A percentile compares a stretch with the other conserved stretches of the same genome.
Evolutionary conservation across 2,113 vertebrate species (phyloP).

Genomic region (Sporophila hypoxantha): DNA sequence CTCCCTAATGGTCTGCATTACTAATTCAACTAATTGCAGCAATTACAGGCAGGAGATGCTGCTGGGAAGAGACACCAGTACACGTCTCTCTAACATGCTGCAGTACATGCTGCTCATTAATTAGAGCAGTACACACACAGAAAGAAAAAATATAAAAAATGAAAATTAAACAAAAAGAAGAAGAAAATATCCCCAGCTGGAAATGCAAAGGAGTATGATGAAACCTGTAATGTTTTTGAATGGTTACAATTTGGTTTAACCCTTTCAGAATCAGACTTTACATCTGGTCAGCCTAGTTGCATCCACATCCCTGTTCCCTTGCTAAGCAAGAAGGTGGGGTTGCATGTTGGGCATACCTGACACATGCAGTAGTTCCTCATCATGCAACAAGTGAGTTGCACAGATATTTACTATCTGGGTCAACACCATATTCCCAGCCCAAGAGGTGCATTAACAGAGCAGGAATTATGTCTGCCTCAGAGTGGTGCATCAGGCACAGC

Average conservation of each 20-base stretch:
- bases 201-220: background rate
- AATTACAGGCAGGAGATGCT: slow-evolving; percentile 65
- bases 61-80: slow-evolving; percentile 47
- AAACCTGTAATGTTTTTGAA: background rate
- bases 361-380: background rate
- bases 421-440: background rate
- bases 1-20: slow-evolving; percentile 57
- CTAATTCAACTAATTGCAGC: slow-evolving; percentile 69
- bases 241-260: background rate
- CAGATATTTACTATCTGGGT: background rate
- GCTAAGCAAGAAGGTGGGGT: background rate
- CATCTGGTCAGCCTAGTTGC: background rate
- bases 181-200: background rate
- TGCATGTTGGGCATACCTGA: background rate
- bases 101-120: slow-evolving; percentile 39
- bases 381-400: background rate
- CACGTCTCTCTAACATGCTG: slow-evolving; percentile 37
- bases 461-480: background rate
- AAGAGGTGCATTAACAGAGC: background rate
- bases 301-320: background rate
- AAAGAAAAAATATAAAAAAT: background rate
- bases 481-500: background rate
- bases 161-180: background rate
- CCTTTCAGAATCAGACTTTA: background rate
- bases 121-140: background rate